Evolutionary conservation across 2,888 invertebrate genomes (phyloP).

Genomic region (Zhuqinia jingwanae): DNA sequence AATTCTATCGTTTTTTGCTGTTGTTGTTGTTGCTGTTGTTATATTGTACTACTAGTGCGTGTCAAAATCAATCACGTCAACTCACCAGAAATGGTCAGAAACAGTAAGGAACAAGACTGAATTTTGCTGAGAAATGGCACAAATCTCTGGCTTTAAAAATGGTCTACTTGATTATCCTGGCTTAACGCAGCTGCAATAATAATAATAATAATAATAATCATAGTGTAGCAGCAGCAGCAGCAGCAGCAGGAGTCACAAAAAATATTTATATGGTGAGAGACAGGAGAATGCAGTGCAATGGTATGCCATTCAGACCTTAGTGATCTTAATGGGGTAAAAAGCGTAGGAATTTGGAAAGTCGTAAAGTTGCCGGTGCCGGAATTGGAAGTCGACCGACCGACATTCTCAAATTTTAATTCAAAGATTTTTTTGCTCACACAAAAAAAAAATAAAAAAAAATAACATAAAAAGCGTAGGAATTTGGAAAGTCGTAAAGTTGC

Average conservation of each 20-base stretch:
- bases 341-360: not conserved
- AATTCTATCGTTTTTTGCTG: not conserved
- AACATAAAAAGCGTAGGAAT: not conserved
- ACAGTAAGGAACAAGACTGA: not conserved
- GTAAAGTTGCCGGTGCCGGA: not conserved
- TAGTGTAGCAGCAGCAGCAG: not conserved
- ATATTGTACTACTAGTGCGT: not conserved
- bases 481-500: not conserved
- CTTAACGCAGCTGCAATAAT: not conserved
- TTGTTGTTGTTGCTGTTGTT: too few relatives aligned
- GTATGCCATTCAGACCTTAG: not conserved
- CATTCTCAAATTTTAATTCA: not conserved
- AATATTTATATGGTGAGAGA: too few relatives aligned
- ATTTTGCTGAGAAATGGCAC: too few relatives aligned
- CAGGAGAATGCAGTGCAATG: too few relatives aligned
- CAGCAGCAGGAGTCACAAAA: too few relatives aligned
- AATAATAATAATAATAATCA: not conserved
- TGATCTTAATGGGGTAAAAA: not conserved
- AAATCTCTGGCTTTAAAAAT: not conserved
- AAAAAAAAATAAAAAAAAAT: not conserved
- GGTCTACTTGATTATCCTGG: not conserved
- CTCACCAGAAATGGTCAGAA: slow-evolving; percentile 9
- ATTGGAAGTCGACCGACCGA: slow-evolving; percentile 2
- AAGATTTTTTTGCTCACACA: too few relatives aligned
- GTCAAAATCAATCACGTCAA: slow-evolving; percentile 35